Evolutionary conservation across 2,797 vertebrate genomes (phyloP), one percentile per base, ranked within the genome.

Genomic region (Denticeps clupeoides): DNA sequence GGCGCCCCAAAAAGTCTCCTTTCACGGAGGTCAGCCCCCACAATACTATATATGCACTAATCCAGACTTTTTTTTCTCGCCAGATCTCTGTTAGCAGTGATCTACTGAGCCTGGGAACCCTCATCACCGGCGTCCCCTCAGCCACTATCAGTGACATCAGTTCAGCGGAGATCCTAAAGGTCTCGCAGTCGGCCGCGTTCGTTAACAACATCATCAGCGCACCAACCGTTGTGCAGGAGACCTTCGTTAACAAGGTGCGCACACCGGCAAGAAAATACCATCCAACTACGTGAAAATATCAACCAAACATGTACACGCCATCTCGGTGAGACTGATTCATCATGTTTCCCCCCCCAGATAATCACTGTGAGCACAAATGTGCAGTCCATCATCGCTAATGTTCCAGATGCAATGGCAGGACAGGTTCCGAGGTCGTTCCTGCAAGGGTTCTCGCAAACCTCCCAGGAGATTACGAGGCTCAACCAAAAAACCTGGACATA

Each of bases 401-500:
- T 85, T 33, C 82, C 83, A 0, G 68, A 76, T 15, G 23, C 45
- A 0, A 3, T 84, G 51, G 69, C 75, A 3, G 35, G 48, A 0
- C 33, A 74, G 64, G 81, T 86, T 50, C 80, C 83, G 7, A 64
- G 64, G 0, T 2, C 4, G 15, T 12, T 31, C 26, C 66, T 85
- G 47, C 38, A 56, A 25, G 26, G 23, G 35, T 45, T 82, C 49
- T 32, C 75, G 11, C 3, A 48, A 2, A 32, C 2, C 1, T 0
- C 0, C 6, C 7, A 0, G 1, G 7, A 60, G 1, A 10, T 69
- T 25, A 15, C 5, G 2, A 52, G 0, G 2, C 33, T 84, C 41
- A 85, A 86, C 64, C 47, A 9, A 42, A 84, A 80, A 67, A 67
- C 10, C 7, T 86, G 83, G 83, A 75, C 51, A 41, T 4, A 0